phyloP scores from a whole-genome alignment of 1,140 invertebrate species.

The Formica exsecta region DNA sequence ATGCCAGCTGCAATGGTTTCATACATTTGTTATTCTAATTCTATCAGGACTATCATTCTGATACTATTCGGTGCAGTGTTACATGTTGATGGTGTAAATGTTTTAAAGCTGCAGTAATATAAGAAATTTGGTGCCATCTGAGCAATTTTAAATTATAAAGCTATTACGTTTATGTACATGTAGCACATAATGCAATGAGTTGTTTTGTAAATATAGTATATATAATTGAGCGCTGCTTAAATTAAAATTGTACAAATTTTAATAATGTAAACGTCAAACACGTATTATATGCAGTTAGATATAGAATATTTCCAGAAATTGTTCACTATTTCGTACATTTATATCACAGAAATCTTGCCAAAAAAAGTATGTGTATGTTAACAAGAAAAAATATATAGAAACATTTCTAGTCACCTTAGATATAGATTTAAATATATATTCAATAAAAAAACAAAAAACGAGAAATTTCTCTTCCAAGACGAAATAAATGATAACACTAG shows the following conservation, averaged over 20 bases:
- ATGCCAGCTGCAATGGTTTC: constrained; percentile 25
- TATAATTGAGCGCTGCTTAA: constrained; percentile 56
- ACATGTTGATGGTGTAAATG: constrained; percentile 36
- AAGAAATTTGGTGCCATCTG: constrained; percentile 30
- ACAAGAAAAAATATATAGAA: constrained; percentile 66
- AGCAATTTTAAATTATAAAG: constrained; percentile 51
- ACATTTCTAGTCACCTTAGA: constrained; percentile 82
- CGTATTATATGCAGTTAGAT: constrained; percentile 68
- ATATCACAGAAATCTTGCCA: constrained; percentile 82
- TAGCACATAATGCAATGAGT: constrained; percentile 57
- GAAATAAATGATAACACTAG: constrained; percentile 71
- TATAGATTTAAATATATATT: constrained; percentile 67
- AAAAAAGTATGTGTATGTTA: constrained; percentile 72
- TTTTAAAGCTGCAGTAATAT: constrained; percentile 21
- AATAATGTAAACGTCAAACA: constrained; percentile 50
- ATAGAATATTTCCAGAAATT: constrained; percentile 74
- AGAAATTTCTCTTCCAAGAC: constrained; percentile 77
- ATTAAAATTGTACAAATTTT: constrained; percentile 64
- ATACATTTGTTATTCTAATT: constrained; percentile 53
- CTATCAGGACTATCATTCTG: constrained; percentile 37
- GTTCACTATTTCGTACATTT: constrained; percentile 84
- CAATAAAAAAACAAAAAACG: background rate
- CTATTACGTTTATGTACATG: constrained; percentile 60
- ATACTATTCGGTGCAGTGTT: constrained; percentile 29
- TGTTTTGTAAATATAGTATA: constrained; percentile 77